Conservation (phyloP, 2,113 vertebrate species). For the Nycticebus coucang region DNA sequence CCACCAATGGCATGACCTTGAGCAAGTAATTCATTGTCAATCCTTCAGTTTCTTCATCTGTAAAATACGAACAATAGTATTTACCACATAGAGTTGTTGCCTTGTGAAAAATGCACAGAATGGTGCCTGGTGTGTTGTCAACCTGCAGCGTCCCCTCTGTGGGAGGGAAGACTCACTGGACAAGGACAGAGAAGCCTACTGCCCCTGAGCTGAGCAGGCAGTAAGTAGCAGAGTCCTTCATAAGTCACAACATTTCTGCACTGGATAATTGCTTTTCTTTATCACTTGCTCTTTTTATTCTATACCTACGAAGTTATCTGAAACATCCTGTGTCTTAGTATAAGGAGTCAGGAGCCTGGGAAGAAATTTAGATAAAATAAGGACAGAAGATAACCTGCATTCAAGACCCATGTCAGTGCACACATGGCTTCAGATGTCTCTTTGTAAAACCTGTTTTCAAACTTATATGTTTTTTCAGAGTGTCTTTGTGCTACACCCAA, state of each 20-base stretch:
- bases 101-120: not conserved
- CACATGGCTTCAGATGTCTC: not conserved
- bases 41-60: not conserved
- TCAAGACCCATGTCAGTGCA: not conserved
- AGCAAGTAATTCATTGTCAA: not conserved
- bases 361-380: not conserved
- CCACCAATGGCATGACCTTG: not conserved
- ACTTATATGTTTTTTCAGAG: not conserved
- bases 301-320: slow-evolving; percentile 18
- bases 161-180: not conserved
- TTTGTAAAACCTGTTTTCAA: not conserved
- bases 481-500: not conserved
- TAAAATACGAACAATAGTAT: not conserved
- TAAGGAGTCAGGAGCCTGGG: not conserved
- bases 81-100: too few relatives aligned
- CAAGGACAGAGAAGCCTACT: not conserved
- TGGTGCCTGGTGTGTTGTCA: not conserved
- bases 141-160: rapidly evolving
- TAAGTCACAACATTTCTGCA: not conserved
- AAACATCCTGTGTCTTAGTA: not conserved
- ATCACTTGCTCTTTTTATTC: slow-evolving; percentile 30
- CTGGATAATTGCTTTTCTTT: not conserved
- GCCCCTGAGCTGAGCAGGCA: not conserved
- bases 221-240: not conserved
- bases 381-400: not conserved